phyloP scores from a whole-genome alignment of 2,113 vertebrate genomes.

The Craseonycteris thonglongyai region DNA sequence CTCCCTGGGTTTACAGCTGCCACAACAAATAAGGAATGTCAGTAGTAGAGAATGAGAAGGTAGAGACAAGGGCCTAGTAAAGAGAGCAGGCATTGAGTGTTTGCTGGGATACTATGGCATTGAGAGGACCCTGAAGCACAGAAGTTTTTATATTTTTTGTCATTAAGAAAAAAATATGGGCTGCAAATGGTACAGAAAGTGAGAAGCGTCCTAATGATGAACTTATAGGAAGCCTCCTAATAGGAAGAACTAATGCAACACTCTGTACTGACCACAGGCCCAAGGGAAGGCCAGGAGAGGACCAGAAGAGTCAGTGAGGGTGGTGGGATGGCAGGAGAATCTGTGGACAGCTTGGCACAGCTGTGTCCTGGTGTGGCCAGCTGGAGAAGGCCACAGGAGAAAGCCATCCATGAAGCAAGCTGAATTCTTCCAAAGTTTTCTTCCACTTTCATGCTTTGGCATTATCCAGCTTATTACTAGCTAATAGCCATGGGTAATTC shows the following conservation, averaged over 20 bases:
- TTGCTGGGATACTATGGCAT: neutral
- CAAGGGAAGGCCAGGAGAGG: neutral
- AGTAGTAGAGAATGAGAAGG: neutral
- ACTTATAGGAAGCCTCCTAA: too few species aligned
- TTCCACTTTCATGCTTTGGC: neutral
- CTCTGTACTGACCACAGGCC: neutral
- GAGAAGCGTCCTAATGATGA: neutral
- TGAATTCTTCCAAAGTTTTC: neutral
- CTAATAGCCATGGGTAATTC: neutral
- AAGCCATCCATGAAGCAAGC: neutral
- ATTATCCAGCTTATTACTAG: neutral
- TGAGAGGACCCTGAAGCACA: neutral
- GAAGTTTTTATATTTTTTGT: neutral
- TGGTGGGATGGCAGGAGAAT: too few species aligned
- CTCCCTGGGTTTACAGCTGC: neutral
- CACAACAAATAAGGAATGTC: neutral
- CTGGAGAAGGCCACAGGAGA: neutral
- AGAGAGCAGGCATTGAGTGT: neutral
- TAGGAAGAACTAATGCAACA: neutral
- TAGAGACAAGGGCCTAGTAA: neutral
- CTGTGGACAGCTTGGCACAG: neutral
- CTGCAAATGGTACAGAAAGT: neutral
- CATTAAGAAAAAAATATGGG: neutral
- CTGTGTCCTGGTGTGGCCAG: neutral
- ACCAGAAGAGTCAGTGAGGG: neutral